phyloP scores from a whole-genome alignment of 2,113 vertebrate genomes.

The Tupaia chinensis region DNA sequence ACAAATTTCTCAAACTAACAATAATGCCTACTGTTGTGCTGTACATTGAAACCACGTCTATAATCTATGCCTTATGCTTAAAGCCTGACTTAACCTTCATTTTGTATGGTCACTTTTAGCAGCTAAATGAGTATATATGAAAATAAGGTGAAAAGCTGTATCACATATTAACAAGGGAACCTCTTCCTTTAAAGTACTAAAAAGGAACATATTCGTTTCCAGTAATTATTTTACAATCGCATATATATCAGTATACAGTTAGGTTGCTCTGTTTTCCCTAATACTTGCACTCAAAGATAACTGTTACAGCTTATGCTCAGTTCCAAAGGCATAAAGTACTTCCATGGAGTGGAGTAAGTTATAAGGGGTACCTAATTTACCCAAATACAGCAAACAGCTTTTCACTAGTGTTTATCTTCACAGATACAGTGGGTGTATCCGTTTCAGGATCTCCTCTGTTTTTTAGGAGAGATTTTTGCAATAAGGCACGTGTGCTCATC shows the following conservation, averaged over 20 bases:
- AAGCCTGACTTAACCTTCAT: constrained; percentile 23
- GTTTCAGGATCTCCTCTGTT: neutral
- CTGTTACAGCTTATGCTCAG: constrained; percentile 22
- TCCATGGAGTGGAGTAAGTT: constrained; percentile 16
- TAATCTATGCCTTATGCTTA: constrained; percentile 28
- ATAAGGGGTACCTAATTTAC: constrained; percentile 5
- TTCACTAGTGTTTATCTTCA: neutral
- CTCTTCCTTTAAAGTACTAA: constrained; percentile 54
- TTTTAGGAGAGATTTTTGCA: no score
- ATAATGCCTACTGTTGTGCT: constrained; percentile 65
- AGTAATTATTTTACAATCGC: constrained; percentile 28
- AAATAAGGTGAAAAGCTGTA: constrained; percentile 38
- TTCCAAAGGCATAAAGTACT: constrained; percentile 41
- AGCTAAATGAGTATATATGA: constrained; percentile 52
- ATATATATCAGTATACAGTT: constrained; percentile 21
- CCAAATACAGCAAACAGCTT: constrained; percentile 9
- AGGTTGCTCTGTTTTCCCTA: constrained; percentile 58
- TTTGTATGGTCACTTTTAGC: constrained; percentile 50
- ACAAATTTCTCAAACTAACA: constrained; percentile 81
- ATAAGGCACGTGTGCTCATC: no score
- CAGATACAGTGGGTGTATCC: neutral
- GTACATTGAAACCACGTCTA: constrained; percentile 40
- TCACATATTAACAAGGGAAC: constrained; percentile 9
- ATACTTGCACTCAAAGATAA: constrained; percentile 36
- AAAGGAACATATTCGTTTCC: neutral